Percentiles rank a stretch among this genome's conserved stretches.
Evolutionary conservation across 2,888 invertebrate genomes (phyloP).

Genomic region (Xylota segnis): DNA sequence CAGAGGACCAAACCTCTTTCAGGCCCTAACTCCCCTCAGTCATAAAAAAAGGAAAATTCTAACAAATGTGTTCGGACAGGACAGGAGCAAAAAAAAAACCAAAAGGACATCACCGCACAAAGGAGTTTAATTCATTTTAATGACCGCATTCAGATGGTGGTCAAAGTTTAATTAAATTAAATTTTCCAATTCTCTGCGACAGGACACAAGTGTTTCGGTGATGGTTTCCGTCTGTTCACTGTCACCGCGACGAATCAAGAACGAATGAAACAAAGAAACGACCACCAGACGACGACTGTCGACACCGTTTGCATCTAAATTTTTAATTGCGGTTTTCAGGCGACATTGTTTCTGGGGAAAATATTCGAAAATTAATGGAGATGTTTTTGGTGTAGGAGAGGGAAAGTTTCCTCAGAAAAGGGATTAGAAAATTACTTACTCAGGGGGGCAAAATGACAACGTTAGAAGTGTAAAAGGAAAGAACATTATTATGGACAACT

Average conservation of each 20-base stretch:
- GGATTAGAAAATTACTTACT: no score
- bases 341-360: constrained; percentile 15
- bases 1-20: constrained; percentile 19
- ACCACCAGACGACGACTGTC: constrained; percentile 17
- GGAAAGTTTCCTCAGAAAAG: no score
- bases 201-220: constrained; percentile 48
- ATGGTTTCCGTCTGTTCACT: constrained; percentile 16
- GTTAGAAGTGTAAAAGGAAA: no score
- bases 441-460: no score
- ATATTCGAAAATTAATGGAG: constrained; percentile 26
- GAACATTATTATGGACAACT: no score
- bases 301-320: constrained; percentile 51
- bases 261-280: background rate
- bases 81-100: background rate
- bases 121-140: constrained; percentile 59
- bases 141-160: constrained; percentile 54
- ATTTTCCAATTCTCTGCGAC: constrained; percentile 46
- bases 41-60: constrained; percentile 23
- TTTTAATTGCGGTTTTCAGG: constrained; percentile 47
- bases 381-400: background rate
- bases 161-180: constrained; percentile 65
- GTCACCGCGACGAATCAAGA: constrained; percentile 6
- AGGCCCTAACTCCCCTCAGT: background rate
- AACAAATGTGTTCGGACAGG: constrained; percentile 47
- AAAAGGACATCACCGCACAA: constrained; percentile 59